Base-by-base conservation (phyloP, 1,140 invertebrate genomes). In the Bombyx mori region DNA sequence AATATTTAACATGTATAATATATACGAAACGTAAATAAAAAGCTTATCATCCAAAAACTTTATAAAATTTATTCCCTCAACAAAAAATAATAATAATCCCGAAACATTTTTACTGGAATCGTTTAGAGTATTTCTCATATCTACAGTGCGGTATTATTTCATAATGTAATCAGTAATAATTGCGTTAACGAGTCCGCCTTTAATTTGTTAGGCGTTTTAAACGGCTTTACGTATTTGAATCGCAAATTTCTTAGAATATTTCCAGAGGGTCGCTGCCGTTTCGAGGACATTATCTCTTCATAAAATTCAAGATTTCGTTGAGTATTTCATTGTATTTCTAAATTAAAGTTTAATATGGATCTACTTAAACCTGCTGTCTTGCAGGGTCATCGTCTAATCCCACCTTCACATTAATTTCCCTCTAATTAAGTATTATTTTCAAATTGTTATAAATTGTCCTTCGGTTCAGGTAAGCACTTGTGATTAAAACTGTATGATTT, bases 161-260 rank as follows among this genome's bases (percentile, higher is more conserved):
- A 82, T 82, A 81, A 79, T 81, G 69, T 82, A 83, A 84, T 82
- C 82, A 85, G 82, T 81, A 83, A 86, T 83, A 83, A 77, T 75
- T 70, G 73, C 76, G 77, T 83, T 82, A 86, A 83, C 82, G 79
- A 85, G 83, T 77, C 79, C 73, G 77, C 76, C 80, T 83, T 82
- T 83, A 87, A 87, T 87, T 87, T 84, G 82, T 87, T 83, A 87
- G 82, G 79, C 80, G 82, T 85, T 82, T 85, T 79, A 86, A 86
- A 87, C 81, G 80, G 82, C 83, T 86, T 84, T 81, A 72, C 79
- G 76, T 79, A 86, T 87, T 87, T 86, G 83, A 86, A 87, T 86
- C 83, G 77, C 82, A 87, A 87, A 87, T 86, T 85, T 86, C 82
- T 85, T 78, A 81, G 80, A 85, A 86, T 85, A 86, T 86, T 85